Evolutionary conservation across 2,797 vertebrate genomes (phyloP).

Genomic region (Kryptolebias ocellatus): DNA sequence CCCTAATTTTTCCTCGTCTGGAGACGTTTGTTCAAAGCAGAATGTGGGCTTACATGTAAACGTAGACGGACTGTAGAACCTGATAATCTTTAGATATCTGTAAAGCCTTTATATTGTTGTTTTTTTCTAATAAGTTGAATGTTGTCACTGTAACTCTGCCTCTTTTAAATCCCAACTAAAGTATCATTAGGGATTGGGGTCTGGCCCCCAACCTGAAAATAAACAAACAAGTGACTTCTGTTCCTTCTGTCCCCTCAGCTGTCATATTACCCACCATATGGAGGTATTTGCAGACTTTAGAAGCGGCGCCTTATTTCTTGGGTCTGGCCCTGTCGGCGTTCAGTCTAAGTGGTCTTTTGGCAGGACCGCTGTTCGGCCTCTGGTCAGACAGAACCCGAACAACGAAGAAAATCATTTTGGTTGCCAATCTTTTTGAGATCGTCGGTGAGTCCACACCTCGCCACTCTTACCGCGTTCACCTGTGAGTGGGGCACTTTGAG

Average conservation of each 20-base stretch:
- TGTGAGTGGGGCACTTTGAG: background rate
- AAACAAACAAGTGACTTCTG: background rate
- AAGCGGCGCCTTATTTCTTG: constrained; percentile 85
- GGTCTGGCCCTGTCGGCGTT: constrained; percentile 86
- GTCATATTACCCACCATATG: constrained; percentile 90
- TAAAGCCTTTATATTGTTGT: background rate
- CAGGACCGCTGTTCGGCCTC: constrained; percentile 83
- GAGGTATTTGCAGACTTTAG: constrained; percentile 84
- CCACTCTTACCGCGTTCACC: background rate
- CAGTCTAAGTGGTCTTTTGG: constrained; percentile 86
- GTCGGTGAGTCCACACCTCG: constrained; percentile 71
- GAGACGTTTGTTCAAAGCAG: background rate
- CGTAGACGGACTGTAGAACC: too few relatives aligned
- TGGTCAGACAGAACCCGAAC: constrained; percentile 82
- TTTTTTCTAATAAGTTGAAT: background rate
- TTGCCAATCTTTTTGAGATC: constrained; percentile 87
- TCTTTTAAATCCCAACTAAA: background rate
- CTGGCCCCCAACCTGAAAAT: too few relatives aligned
- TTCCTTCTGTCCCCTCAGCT: constrained; percentile 69
- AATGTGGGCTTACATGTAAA: background rate
- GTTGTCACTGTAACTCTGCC: background rate
- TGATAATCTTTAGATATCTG: background rate
- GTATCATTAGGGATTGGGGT: background rate
- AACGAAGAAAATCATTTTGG: constrained; percentile 85
- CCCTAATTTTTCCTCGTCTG: background rate